Evolutionary conservation across 2,888 invertebrate genomes (phyloP).

Genomic region (Limnephilus auricula): DNA sequence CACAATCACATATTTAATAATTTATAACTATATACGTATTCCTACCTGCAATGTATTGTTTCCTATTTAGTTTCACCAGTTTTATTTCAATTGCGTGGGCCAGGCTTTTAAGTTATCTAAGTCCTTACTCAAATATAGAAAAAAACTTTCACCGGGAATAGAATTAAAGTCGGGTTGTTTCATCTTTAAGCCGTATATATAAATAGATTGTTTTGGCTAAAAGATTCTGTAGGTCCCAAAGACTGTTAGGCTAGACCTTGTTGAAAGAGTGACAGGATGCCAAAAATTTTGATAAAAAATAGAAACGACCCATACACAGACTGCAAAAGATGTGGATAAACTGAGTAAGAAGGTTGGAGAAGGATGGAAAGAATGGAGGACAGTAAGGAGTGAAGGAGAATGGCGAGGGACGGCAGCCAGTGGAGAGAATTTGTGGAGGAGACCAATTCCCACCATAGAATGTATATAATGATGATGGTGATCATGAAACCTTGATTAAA

Average conservation of each 20-base stretch:
- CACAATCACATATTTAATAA: constrained; percentile 9
- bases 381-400: no score
- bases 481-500: no score
- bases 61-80: not conserved
- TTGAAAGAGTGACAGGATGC: no score
- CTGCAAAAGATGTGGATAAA: not conserved
- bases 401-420: no score
- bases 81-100: not conserved
- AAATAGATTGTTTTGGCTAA: not conserved
- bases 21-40: not conserved
- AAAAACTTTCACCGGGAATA: not conserved
- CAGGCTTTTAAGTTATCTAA: not conserved
- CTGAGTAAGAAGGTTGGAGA: no score
- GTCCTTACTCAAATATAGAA: not conserved
- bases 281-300: no score
- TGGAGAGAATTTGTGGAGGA: no score
- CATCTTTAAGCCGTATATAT: not conserved
- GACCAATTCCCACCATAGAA: no score
- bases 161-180: not conserved
- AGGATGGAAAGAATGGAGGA: no score
- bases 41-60: not conserved
- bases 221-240: not conserved
- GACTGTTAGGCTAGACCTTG: no score
- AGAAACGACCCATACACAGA: not conserved
- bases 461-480: no score